Base-by-base conservation (phyloP, 2,113 vertebrate genomes). In the Rhinoderma darwinii region DNA sequence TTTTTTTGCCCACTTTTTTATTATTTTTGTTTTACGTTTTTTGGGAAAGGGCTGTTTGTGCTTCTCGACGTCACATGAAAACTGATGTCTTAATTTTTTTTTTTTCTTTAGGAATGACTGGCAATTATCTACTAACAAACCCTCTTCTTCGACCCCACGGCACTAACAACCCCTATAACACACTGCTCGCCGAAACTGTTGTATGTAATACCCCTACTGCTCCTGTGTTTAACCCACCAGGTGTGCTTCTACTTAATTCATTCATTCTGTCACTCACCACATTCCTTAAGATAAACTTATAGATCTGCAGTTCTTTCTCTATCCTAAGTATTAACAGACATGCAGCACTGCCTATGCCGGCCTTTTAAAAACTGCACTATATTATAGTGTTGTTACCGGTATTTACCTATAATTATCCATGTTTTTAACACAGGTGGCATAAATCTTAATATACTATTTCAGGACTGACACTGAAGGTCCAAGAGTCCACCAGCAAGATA, bases 81-180 rank as follows among this genome's bases (percentile, higher is more conserved):
- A 95, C 94, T 96, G 94, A 95, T 93, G 84, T 88, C 88, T 94
- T 89, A 43, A 43, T 43, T 81, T 91, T 95, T 94, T 93, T 97
- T 95, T 96, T 92, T 94, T 96, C 96, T 97, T 96, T 96, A 99
- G 98, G 98, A 96, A 99, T 99, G 98, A 99, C 97, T 95, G 97
- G 97, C 95, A 99, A 99, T 97, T 99, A 99, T 95, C 98, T 99
- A 97, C 97, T 99, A 98, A 99, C 98, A 98, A 99, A 99, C 92
- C 98, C 98, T 97, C 98, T 99, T 94, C 98, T 99, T 94, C 98
- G 98, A 96, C 98, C 98, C 92, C 98, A 99, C 94, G 98, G 97
- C 97, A 99, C 98, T 99, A 99, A 99, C 97, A 99, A 99, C 96
- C 98, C 98, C 91, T 99, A 99, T 98, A 99, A 99, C 96, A 99